Conservation (phyloP, 1,140 invertebrate genomes). For the Zaprionus camerounensis region DNA sequence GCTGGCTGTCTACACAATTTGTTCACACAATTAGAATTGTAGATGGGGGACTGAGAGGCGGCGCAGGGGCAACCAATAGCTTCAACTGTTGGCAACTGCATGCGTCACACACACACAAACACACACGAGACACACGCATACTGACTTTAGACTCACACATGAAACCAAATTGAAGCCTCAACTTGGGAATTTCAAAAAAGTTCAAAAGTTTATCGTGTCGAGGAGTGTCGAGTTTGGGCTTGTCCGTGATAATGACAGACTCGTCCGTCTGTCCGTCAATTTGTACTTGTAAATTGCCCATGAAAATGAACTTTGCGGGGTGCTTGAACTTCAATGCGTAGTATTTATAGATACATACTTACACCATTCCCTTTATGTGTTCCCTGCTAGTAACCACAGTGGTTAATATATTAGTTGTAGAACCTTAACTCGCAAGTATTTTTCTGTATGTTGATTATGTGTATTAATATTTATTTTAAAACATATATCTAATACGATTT, state of each 20-base stretch:
- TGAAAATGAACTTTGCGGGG: conserved; percentile 48
- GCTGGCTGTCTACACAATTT: conserved; percentile 33
- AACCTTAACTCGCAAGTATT: not conserved
- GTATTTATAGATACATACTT: not conserved
- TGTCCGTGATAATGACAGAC: conserved; percentile 76
- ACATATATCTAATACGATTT: not conserved
- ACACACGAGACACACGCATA: not conserved
- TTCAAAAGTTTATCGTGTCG: conserved; percentile 76
- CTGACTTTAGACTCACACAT: conserved; percentile 7
- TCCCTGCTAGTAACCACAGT: not conserved
- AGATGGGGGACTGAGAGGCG: not conserved
- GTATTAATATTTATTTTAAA: not conserved
- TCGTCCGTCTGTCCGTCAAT: conserved; percentile 43
- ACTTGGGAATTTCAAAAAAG: conserved; percentile 43
- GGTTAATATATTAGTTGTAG: not conserved
- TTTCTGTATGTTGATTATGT: not conserved
- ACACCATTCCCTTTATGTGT: not conserved
- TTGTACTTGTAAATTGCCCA: conserved; percentile 64
- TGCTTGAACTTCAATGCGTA: conserved; percentile 34
- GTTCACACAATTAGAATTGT: conserved; percentile 55
- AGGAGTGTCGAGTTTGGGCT: conserved; percentile 40
- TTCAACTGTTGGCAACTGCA: conserved; percentile 36
- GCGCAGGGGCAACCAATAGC: conserved; percentile 1
- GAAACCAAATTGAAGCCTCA: conserved; percentile 49
- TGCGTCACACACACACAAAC: conserved; percentile 25